Base-by-base conservation (phyloP, 2,113 vertebrate genomes). In the Labeo rohita region DNA sequence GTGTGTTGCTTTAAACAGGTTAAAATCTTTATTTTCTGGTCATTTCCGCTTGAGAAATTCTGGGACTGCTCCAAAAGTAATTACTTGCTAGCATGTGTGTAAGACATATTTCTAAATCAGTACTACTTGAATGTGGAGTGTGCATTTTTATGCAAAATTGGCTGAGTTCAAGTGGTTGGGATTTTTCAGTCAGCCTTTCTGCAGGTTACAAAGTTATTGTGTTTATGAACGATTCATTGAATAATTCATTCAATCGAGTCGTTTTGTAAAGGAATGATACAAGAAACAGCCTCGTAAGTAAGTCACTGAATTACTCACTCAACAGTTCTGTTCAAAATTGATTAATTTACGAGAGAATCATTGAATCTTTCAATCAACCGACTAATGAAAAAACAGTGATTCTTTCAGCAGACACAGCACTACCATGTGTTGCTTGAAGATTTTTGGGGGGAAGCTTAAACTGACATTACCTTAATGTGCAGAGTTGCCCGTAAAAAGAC, bases 1-100 rank as follows among this genome's bases (percentile, higher is more conserved):
- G 28, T 28, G 28, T 28, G 28, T 28, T 28, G 28, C 28, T 28
- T 28, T 28, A 28, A 28, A 28, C 28, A 28, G 28, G 28, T 28
- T 28, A 2, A 28, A 28, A 87, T 87, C 86, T 89, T 88, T 88
- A 89, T 89, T 86, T 88, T 86, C 74, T 50, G 82, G 74, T 78
- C 49, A 84, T 84, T 84, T 73, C 52, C 84, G n/a, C 45, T 78
- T 82, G 74, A 80, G 85, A 79, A 77, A 90, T 21, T 65, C 18
- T 47, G 68, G 63, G 34, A 63, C 59, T 85, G 61, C 75, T 83
- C 81, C 12, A 59, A 63, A 78, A n/a, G 18, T 43, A 80, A 82
- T 82, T 47, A 5, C 63, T 61, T 52, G 49, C 63, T 8, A 39
- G 59, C 39, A 10, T 65, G 65, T 45, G 61, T 84, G 66, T 66